A percentile compares a stretch with the other conserved stretches of the same genome.
Conservation (phyloP, 2,113 vertebrate genomes). For the Mus pahari region DNA sequence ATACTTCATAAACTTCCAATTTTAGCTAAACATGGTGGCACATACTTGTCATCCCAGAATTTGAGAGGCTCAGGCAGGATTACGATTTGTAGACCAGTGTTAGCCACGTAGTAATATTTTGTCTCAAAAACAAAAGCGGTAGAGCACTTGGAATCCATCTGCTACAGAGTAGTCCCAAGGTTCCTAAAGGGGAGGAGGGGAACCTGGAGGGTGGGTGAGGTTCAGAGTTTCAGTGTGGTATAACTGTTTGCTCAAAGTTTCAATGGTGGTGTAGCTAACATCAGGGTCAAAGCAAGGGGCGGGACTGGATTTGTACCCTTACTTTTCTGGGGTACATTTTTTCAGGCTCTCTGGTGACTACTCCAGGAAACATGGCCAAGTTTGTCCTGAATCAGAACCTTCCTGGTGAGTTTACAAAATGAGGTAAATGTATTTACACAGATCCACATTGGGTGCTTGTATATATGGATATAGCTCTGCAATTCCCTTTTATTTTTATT, state of each 20-base stretch:
- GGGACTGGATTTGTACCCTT: background rate
- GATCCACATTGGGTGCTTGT: background rate
- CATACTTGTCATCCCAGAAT: background rate
- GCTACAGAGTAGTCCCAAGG: background rate
- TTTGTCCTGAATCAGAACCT: slow-evolving; percentile 78
- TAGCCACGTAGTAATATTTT: background rate
- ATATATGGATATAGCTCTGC: background rate
- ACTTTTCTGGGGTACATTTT: slow-evolving; percentile 40
- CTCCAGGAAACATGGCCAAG: slow-evolving; percentile 78
- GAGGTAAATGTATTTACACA: background rate
- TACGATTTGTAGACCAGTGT: background rate
- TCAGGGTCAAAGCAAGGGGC: background rate
- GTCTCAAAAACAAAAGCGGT: background rate
- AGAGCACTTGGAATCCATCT: background rate
- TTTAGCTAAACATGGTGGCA: background rate
- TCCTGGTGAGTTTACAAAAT: slow-evolving; percentile 73
- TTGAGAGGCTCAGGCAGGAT: background rate
- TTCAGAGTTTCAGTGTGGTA: background rate
- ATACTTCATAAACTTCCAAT: background rate
- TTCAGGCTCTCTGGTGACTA: slow-evolving; percentile 54
- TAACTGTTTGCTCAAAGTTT: background rate
- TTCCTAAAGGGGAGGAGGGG: background rate
- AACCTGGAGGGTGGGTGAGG: no score
- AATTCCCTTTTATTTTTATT: background rate
- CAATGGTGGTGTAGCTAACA: background rate